Evolutionary conservation across 2,888 invertebrate species (phyloP).

Genomic region (Drosophila engyochracea): DNA sequence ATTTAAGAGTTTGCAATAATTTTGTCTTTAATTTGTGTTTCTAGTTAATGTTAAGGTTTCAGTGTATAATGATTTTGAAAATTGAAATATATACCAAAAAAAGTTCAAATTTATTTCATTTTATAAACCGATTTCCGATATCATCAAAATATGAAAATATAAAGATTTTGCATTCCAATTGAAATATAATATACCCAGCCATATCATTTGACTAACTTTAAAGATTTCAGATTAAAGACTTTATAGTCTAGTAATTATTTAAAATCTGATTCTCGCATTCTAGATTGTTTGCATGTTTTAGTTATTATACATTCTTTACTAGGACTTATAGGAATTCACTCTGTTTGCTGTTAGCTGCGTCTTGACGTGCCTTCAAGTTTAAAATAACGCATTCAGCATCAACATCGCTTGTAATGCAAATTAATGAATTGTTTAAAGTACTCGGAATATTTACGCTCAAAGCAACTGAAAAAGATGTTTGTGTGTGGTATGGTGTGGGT

Average conservation of each 20-base stretch:
- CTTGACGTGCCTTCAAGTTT: conserved; percentile 8
- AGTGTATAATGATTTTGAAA: no score
- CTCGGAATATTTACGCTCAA: conserved; percentile 71
- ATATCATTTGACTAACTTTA: no score
- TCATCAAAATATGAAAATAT: no score
- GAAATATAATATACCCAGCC: no score
- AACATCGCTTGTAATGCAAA: conserved; percentile 63
- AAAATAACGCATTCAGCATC: background rate
- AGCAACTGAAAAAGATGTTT: conserved; percentile 43
- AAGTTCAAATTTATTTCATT: background rate
- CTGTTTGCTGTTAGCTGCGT: conserved; percentile 8
- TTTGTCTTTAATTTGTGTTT: background rate
- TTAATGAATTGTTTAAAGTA: conserved; percentile 74
- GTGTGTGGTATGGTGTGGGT: background rate
- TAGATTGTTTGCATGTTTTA: background rate
- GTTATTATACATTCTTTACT: background rate
- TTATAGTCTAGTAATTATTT: no score
- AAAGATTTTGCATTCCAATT: no score
- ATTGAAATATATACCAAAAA: no score
- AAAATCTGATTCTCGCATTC: background rate
- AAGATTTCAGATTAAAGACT: no score
- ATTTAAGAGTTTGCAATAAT: background rate
- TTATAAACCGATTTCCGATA: background rate
- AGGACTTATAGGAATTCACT: background rate
- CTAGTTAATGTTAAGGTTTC: background rate